Evolutionary conservation across 1,140 invertebrate species (phyloP), one percentile per base, ranked within the genome.

Genomic region (Meloidogyne chitwoodi): DNA sequence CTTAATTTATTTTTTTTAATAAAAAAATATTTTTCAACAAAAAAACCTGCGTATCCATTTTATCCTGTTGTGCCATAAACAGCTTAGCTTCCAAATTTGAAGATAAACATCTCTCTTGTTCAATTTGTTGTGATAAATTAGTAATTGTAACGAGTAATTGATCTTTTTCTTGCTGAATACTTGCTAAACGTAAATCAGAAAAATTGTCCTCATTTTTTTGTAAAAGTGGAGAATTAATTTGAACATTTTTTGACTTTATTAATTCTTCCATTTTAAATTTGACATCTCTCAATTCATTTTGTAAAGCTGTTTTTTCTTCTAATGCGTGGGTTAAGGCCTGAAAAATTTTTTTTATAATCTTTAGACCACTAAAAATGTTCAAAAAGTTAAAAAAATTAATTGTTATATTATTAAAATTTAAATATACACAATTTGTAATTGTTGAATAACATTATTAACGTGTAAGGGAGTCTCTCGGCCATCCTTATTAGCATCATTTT

Each of bases 291-390:
- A 82, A 61, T 64, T 82, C 81, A 3, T 66, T 61, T 69, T 82
- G 81, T 6, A 82, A 64, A 0, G 16, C n/a, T n/a, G 81, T 84
- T 76, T 82, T 82, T 70, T 82, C 81, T 6, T 84, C 78, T 29
- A 82, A 72, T 12, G 81, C 79, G 66, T 77, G 64, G 24, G 79
- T 62, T 16, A 82, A 70, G 0, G 81, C 81, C 81, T 80, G 61
- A 56, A 56, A 62, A 56, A 29, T 10, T 44, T 29, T 22, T 48
- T 67, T 78, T 19, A 61, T 24, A 62, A 22, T 77, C 22, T 74
- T 26, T 78, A 16, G n/a, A n/a, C n/a, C n/a, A n/a, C n/a, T n/a
- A n/a, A n/a, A n/a, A n/a, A n/a, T n/a, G n/a, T n/a, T n/a, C n/a
- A n/a, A n/a, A n/a, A n/a, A n/a, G n/a, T n/a, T n/a, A n/a, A n/a